These are phyloP conservation scores for Ophioderma brevispina DNA, from an alignment of 35 echinoderm and acorn worm genomes.

Conservation along the genomic window DNA sequence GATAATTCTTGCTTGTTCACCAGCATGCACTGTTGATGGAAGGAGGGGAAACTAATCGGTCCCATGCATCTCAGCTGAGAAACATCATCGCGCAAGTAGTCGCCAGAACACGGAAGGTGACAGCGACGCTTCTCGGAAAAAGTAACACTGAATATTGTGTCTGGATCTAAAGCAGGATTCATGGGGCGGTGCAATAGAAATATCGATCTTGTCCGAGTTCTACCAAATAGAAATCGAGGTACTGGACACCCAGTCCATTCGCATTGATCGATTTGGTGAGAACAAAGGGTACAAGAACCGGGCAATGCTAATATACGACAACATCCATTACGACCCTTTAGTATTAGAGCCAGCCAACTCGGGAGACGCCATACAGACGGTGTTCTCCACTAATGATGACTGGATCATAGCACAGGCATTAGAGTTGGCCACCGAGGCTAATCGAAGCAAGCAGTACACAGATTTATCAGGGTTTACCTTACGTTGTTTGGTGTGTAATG, in stretches of 20 bases:
- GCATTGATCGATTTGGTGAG: conserved; percentile 76
- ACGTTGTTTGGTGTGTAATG: conserved; percentile 72
- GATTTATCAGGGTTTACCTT: conserved; percentile 70
- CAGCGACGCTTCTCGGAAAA: conserved; percentile 71
- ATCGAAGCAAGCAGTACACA: conserved; percentile 75
- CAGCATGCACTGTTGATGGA: conserved; percentile 82
- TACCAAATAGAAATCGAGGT: conserved; percentile 76
- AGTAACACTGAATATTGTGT: conserved; percentile 76
- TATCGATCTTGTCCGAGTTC: conserved; percentile 74
- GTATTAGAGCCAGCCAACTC: conserved; percentile 55
- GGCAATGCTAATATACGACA: conserved; percentile 68
- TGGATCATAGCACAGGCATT: conserved; percentile 56
- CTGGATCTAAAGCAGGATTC: conserved; percentile 79
- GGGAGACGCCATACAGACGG: conserved; percentile 29
- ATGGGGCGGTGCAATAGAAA: conserved; percentile 87
- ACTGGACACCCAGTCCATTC: conserved; percentile 63
- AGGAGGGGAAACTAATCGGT: conserved; percentile 54
- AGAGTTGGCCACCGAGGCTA: conserved; percentile 65
- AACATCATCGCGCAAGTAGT: conserved; percentile 69
- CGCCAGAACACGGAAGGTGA: conserved; percentile 49
- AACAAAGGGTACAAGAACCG: conserved; percentile 46
- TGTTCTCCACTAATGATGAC: conserved; percentile 63
- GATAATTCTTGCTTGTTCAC: conserved; percentile 84
- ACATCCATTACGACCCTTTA: conserved; percentile 83
- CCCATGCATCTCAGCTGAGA: conserved; percentile 48